Percentiles rank a stretch among this genome's conserved stretches.
Conservation (phyloP, 2,797 vertebrate genomes). For the Taeniopygia guttata region DNA sequence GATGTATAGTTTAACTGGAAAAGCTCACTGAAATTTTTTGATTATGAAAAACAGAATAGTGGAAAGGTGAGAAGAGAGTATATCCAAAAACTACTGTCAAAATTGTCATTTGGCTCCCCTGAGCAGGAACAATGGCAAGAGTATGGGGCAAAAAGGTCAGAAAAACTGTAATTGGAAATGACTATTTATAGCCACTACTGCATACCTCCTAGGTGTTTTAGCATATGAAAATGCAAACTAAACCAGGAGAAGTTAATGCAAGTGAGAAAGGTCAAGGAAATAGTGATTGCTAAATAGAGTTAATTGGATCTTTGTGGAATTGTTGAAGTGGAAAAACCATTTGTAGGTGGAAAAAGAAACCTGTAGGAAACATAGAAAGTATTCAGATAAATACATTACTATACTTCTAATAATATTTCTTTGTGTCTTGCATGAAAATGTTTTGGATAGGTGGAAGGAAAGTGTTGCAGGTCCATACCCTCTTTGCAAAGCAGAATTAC, state of each 20-base stretch:
- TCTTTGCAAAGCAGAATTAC: not conserved
- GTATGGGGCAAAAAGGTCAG: slow-evolving; percentile 35
- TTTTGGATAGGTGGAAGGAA: not conserved
- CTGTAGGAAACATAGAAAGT: not conserved
- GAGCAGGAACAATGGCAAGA: slow-evolving; percentile 20
- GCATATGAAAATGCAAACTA: slow-evolving; percentile 18
- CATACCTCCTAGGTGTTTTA: slow-evolving; percentile 15
- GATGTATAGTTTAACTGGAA: not conserved
- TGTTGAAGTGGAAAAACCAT: not conserved
- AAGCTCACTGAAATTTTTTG: not conserved
- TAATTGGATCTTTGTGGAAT: not conserved
- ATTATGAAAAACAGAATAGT: not conserved
- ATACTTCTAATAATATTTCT: not conserved
- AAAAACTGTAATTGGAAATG: slow-evolving; percentile 54
- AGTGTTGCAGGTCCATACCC: not conserved
- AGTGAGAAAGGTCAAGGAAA: slow-evolving; percentile 7
- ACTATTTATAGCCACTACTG: slow-evolving; percentile 55
- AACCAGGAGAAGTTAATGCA: slow-evolving; percentile 3
- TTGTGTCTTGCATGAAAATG: not conserved
- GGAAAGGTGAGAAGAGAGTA: not conserved
- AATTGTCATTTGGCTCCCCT: slow-evolving; percentile 40
- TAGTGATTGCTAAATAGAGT: not conserved
- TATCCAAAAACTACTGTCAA: not conserved
- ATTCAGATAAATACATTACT: not conserved
- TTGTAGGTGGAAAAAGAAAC: not conserved